Evolutionary conservation across 2,113 vertebrate species (phyloP).

Genomic region (Pogonocichla stellata): DNA sequence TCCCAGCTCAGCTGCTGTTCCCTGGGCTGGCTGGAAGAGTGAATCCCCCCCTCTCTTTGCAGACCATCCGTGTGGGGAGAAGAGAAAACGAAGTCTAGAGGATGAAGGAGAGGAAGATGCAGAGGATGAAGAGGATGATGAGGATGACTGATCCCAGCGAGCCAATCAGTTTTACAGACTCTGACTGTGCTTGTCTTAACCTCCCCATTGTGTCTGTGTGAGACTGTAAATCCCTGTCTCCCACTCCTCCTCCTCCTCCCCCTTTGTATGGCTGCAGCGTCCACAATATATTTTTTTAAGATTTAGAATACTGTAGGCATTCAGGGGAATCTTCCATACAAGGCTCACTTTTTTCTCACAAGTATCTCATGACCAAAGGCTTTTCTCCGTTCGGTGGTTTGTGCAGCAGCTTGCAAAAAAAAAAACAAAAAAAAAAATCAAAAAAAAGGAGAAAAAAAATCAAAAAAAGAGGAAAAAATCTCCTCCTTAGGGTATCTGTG

Average conservation of each 20-base stretch:
- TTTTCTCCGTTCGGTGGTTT: slow-evolving; percentile 48
- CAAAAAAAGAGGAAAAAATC: neutral
- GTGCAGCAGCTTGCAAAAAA: slow-evolving; percentile 48
- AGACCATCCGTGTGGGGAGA: slow-evolving; percentile 45
- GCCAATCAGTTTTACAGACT: slow-evolving; percentile 68
- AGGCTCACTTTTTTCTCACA: slow-evolving; percentile 49
- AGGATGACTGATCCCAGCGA: slow-evolving; percentile 47
- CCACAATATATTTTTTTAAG: slow-evolving; percentile 75
- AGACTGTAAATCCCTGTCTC: slow-evolving; percentile 60
- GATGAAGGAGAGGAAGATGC: slow-evolving; percentile 54
- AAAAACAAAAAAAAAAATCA: neutral
- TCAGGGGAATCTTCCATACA: slow-evolving; percentile 64
- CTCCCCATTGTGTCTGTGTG: slow-evolving; percentile 60
- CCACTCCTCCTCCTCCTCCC: slow-evolving; percentile 39
- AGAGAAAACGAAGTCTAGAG: slow-evolving; percentile 56
- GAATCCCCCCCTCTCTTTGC: slow-evolving; percentile 6
- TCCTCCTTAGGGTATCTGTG: slow-evolving; percentile 25
- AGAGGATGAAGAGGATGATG: slow-evolving; percentile 47
- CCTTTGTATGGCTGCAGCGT: slow-evolving; percentile 68
- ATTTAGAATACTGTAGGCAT: slow-evolving; percentile 65
- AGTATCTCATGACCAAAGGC: slow-evolving; percentile 68
- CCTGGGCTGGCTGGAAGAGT: neutral
- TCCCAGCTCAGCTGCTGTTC: neutral
- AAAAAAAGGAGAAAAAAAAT: neutral
- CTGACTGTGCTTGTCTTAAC: slow-evolving; percentile 57